These are phyloP conservation scores for Spea hammondii DNA, from an alignment of 2,797 vertebrate genomes.

Conservation along the genomic window DNA sequence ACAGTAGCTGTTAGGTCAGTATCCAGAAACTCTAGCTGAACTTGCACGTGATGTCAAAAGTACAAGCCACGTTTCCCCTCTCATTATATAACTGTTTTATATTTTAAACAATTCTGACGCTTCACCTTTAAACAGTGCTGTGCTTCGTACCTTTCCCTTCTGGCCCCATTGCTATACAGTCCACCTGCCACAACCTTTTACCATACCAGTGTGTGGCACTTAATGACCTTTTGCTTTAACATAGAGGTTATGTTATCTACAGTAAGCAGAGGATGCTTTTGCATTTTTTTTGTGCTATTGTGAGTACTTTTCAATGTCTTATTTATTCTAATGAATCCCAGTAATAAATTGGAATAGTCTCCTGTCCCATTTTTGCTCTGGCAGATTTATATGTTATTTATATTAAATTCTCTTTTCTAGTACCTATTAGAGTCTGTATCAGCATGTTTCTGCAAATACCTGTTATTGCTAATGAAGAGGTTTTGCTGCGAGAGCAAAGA, in stretches of 20 bases:
- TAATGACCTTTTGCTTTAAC: conserved; percentile 29
- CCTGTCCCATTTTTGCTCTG: conserved; percentile 32
- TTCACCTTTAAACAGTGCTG: too few relatives aligned
- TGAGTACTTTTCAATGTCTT: conserved; percentile 38
- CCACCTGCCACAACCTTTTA: too few relatives aligned
- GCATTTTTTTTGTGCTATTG: conserved; percentile 27
- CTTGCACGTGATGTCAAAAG: too few relatives aligned
- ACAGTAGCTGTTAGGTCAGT: too few relatives aligned
- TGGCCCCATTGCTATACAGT: too few relatives aligned
- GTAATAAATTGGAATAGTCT: conserved; percentile 46
- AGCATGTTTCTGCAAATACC: conserved; percentile 52
- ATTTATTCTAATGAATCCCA: conserved; percentile 48
- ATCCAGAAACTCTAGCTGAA: too few relatives aligned
- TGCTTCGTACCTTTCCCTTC: too few relatives aligned
- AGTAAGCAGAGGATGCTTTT: conserved; percentile 31
- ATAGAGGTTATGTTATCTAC: conserved; percentile 34
- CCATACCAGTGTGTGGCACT: not conserved
- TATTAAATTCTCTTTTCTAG: conserved; percentile 44
- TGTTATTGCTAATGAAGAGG: conserved; percentile 50
- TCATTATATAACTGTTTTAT: too few relatives aligned
- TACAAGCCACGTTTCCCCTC: too few relatives aligned
- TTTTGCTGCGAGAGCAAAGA: conserved; percentile 31
- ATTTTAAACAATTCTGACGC: too few relatives aligned
- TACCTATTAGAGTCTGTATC: conserved; percentile 46
- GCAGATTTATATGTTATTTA: conserved; percentile 49